Conservation (phyloP, 2,797 vertebrate genomes). For the Characodon lateralis region DNA sequence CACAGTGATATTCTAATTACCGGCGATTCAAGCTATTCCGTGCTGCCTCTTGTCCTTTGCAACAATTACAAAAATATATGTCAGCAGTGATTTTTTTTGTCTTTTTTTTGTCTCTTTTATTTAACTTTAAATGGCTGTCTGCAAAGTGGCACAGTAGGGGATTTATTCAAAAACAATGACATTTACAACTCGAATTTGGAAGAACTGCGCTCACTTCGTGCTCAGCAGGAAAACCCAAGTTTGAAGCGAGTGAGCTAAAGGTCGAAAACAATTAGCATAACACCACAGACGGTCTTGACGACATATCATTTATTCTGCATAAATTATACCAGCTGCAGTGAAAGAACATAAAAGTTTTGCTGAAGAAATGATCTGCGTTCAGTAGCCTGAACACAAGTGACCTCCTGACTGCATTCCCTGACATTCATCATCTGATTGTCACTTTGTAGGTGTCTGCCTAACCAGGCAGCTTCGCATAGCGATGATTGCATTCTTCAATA, state of each 20-base stretch:
- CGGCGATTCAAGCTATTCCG: conserved; percentile 92
- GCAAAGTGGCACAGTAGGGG: conserved; percentile 83
- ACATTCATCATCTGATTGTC: conserved; percentile 54
- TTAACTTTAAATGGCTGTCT: conserved; percentile 86
- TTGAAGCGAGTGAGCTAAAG: conserved; percentile 69
- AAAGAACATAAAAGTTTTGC: conserved; percentile 38
- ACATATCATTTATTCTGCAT: conserved; percentile 38
- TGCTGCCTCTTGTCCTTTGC: conserved; percentile 86
- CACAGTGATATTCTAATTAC: conserved; percentile 97
- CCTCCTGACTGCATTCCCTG: conserved; percentile 34
- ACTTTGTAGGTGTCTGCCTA: conserved; percentile 50
- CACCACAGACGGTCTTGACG: conserved; percentile 37
- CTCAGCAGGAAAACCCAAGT: conserved; percentile 56
- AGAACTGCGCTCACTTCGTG: conserved; percentile 60
- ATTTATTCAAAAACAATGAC: conserved; percentile 87
- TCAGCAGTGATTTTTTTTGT: conserved; percentile 83
- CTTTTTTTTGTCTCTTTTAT: conserved; percentile 75
- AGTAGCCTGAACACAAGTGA: conserved; percentile 37
- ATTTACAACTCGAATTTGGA: conserved; percentile 82
- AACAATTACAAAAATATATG: conserved; percentile 94
- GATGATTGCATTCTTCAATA: conserved; percentile 70
- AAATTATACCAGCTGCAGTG: conserved; percentile 43
- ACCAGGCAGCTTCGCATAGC: conserved; percentile 41
- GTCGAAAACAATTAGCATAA: conserved; percentile 61
- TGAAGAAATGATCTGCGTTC: conserved; percentile 6